Evolutionary conservation across 2,888 invertebrate genomes (phyloP), one percentile per base, ranked within the genome.

Genomic region (Drosophila cracens): DNA sequence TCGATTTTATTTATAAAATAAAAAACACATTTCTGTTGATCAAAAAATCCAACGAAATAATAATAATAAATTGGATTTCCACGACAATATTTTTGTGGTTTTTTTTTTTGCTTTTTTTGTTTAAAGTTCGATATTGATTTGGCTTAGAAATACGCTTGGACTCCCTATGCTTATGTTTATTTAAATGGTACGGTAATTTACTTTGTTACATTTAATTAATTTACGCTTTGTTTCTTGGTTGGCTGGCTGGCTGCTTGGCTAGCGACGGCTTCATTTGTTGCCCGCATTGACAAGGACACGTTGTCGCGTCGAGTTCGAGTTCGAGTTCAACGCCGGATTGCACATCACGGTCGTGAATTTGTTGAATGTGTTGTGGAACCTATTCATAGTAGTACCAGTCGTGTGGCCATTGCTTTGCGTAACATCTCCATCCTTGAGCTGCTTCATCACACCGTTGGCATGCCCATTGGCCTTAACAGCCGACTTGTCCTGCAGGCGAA

Each of bases 291-390:
- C 90, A 70, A 87, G 90, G 63, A 92, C 87, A 64, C 93, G 87
- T 73, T 93, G 92, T 84, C 93, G 85, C 89, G 92, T 88, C 85
- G 92, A 81, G 61, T 82, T 46, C 21, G 92, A 80, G 58, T 81
- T 75, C 46, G 79, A 82, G 69, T 82, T 83, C 18, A 85, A 71
- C 53, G 83, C 79, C 56, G 83, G 89, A 72, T 90, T 87, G 73
- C 89, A 85, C 85, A 85, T 85, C 16, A 83, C 87, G 21, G 85
- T 85, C 36, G 85, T 89, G 67, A 85, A 90, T 58, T 91, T 90
- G 48, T 81, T 71, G 70, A 91, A 86, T 36, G 90, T 83, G 52
- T 90, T 90, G 62, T 91, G 89, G 71, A 91, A 87, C 33, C 90
- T 86, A 10, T 89, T 90, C 18, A 79, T 59, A 0, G 57, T 34